Conservation (phyloP, 2,888 invertebrate genomes). For the Eurytoma adleriae region DNA sequence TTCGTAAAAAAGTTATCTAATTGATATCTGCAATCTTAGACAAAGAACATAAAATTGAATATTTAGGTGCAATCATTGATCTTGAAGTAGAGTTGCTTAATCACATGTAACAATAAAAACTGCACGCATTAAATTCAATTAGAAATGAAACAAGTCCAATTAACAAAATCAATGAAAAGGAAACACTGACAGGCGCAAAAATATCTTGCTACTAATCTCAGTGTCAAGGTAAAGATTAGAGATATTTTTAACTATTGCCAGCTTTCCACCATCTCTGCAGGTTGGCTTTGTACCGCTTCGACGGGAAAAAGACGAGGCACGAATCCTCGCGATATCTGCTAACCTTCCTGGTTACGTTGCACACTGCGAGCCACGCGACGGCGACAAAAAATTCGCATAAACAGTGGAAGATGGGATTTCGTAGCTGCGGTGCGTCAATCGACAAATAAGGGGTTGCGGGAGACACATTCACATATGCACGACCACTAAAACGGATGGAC, state of each 20-base stretch:
- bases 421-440: too few species aligned
- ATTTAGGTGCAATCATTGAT: not conserved
- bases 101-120: slow-evolving; percentile 4
- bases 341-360: too few species aligned
- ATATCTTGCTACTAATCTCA: slow-evolving; percentile 26
- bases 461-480: too few species aligned
- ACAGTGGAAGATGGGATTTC: too few species aligned
- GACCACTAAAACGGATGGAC: too few species aligned
- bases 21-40: not conserved
- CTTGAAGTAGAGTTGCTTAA: not conserved
- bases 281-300: not conserved
- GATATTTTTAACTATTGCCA: slow-evolving; percentile 45
- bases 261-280: not conserved
- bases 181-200: not conserved
- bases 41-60: not conserved
- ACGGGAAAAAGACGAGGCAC: not conserved
- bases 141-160: not conserved
- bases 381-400: too few species aligned
- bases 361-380: too few species aligned
- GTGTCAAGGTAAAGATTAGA: slow-evolving; percentile 52
- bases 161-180: slow-evolving; percentile 21
- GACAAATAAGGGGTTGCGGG: too few species aligned
- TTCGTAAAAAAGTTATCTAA: slow-evolving; percentile 10
- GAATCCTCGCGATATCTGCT: too few species aligned
- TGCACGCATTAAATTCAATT: not conserved